phyloP scores from a whole-genome alignment of 2,888 invertebrate species.

The Holacanthella duospinosa region DNA sequence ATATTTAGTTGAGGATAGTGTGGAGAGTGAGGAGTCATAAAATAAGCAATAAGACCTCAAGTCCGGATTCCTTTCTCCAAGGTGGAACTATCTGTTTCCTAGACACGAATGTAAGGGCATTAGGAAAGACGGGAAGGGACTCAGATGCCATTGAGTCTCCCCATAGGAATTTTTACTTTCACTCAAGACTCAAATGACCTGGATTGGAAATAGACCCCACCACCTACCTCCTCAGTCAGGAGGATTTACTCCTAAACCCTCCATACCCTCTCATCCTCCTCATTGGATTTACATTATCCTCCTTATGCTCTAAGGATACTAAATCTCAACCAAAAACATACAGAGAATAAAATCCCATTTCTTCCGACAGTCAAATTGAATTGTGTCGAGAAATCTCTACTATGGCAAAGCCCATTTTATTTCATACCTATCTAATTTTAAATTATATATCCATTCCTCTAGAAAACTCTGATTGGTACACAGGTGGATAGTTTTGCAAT shows the following conservation, averaged over 20 bases:
- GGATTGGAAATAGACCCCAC: too few species aligned
- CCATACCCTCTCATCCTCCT: neutral
- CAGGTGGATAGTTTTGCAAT: too few species aligned
- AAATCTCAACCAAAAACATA: neutral
- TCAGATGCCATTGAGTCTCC: neutral
- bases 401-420: too few species aligned
- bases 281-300: neutral
- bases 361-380: neutral
- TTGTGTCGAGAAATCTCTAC: neutral
- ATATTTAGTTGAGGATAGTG: too few species aligned
- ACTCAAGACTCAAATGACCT: too few species aligned
- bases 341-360: neutral
- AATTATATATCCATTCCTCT: too few species aligned
- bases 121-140: neutral
- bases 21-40: neutral
- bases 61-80: neutral
- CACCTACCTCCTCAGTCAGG: too few species aligned
- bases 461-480: too few species aligned
- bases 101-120: neutral
- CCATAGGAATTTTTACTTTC: too few species aligned
- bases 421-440: too few species aligned
- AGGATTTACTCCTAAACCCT: too few species aligned
- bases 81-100: neutral
- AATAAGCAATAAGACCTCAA: neutral
- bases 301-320: neutral